Base-by-base conservation (phyloP, 2,113 vertebrate genomes). In the Elachura formosa region DNA sequence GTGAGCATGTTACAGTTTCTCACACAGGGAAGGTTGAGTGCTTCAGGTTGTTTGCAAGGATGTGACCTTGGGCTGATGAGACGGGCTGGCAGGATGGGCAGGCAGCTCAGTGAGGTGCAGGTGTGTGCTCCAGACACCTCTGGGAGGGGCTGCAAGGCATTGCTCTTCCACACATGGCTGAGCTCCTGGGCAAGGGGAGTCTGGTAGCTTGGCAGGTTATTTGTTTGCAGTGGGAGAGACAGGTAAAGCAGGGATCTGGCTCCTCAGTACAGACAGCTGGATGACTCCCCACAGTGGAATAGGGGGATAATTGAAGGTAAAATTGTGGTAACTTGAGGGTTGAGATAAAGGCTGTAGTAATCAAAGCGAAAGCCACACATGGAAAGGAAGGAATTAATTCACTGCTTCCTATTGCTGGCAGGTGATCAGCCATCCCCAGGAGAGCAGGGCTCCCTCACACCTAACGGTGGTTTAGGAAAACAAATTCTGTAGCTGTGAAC, bases 21-120 rank as follows among this genome's bases (percentile, higher is more conserved):
- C 17, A 10, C 8, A 17, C 36, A 56, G 26, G 24, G 21, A 29
- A 40, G 21, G 55, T 5, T 1, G 6, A 1, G 1, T n/a, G 51
- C 24, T 63, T 43, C 20, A 14, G 22, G 62, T 20, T 0, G 46
- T 54, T 66, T 23, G 24, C 28, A n/a, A 24, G 83, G 83, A 29
- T 3, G 1, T 8, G 72, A 13, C 24, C 75, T 36, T 0, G 5
- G 48, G 49, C 25, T 86, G 45, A 6, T n/a, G 46, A 38, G 76
- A 73, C 79, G 21, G 51, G 48, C 66, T 83, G 67, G 28, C 55
- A 71, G 54, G 46, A 29, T 6, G 58, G 36, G 41, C 54, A 29
- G 41, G 48, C 40, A 51, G 55, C 62, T 49, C 86, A 2, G n/a
- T 4, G 54, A 49, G 54, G 17, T 45, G 22, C 25, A 2, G 1